Evolutionary conservation across 1,140 invertebrate species (phyloP).

Genomic region (Psix sp.): DNA sequence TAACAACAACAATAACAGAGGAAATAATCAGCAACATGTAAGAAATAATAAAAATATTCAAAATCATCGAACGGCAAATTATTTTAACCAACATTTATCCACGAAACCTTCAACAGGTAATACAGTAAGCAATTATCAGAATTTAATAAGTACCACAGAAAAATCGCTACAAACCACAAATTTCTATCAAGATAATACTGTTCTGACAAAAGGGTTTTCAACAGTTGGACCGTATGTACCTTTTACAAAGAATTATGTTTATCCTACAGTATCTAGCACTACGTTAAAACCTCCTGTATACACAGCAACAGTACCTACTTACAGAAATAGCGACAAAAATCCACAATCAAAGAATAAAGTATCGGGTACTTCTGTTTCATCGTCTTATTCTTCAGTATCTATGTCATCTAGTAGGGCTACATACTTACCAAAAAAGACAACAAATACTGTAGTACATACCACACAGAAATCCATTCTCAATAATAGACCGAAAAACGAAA

Average conservation of each 20-base stretch:
- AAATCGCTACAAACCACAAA: conserved; percentile 61
- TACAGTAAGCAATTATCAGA: conserved; percentile 36
- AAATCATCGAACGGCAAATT: conserved; percentile 23
- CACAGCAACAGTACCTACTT: conserved; percentile 64
- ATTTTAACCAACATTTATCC: too few relatives aligned
- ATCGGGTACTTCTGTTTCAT: conserved; percentile 43
- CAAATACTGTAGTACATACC: conserved; percentile 12
- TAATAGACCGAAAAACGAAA: conserved; percentile 63
- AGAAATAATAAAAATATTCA: conserved; percentile 4
- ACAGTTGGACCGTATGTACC: conserved; percentile 71
- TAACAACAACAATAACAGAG: conserved; percentile 26
- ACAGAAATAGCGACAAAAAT: conserved; percentile 56
- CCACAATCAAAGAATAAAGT: conserved; percentile 54
- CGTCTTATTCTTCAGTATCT: conserved; percentile 51
- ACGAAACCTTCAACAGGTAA: too few relatives aligned
- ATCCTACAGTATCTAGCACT: conserved; percentile 61
- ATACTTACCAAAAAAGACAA: conserved; percentile 67
- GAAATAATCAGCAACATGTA: conserved; percentile 1
- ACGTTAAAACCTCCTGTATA: conserved; percentile 63
- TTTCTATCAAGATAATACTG: conserved; percentile 48
- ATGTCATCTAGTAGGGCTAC: conserved; percentile 62
- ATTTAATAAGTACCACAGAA: conserved; percentile 65
- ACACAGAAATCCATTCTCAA: conserved; percentile 55
- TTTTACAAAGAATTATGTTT: conserved; percentile 72
- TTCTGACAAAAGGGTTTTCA: conserved; percentile 12